Conservation (phyloP, 2,888 invertebrate genomes). For the Drosophila robusta region DNA sequence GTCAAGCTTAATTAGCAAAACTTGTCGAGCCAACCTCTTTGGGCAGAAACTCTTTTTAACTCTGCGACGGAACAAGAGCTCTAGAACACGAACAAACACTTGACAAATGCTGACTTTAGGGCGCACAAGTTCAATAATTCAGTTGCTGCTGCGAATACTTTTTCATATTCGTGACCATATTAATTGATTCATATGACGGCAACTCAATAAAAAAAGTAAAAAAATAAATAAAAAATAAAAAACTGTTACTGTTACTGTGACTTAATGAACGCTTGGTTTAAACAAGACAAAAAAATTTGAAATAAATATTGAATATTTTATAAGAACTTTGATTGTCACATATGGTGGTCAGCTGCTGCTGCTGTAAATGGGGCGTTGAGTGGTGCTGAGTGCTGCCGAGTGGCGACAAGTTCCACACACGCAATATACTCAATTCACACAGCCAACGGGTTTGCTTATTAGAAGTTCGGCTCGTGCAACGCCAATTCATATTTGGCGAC, state of each 20-base stretch:
- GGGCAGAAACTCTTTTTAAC: conserved; percentile 24
- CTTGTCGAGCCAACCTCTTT: conserved; percentile 42
- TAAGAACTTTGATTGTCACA: conserved; percentile 53
- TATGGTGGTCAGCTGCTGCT: conserved; percentile 40
- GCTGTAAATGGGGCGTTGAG: conserved; percentile 52
- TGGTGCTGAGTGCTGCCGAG: conserved; percentile 41
- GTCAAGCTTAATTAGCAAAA: conserved; percentile 1
- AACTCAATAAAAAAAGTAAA: conserved; percentile 33
- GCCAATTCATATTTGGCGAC: conserved; percentile 34
- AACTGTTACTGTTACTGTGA: conserved; percentile 25
- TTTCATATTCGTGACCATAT: conserved; percentile 54
- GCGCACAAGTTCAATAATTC: conserved; percentile 58
- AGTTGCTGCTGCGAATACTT: conserved; percentile 45
- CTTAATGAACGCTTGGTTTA: conserved; percentile 45
- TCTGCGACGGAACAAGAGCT: conserved; percentile 51
- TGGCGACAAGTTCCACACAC: conserved; percentile 50
- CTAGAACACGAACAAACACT: conserved; percentile 76
- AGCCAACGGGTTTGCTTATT: conserved; percentile 55
- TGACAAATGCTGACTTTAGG: conserved; percentile 46
- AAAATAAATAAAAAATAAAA: conserved; percentile 21
- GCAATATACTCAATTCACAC: conserved; percentile 5
- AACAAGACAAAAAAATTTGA: conserved; percentile 24
- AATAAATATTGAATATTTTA: conserved; percentile 32
- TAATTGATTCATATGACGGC: conserved; percentile 68
- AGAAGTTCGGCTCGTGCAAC: conserved; percentile 36